These are phyloP conservation scores for Zele albiditarsus DNA, from an alignment of 2,888 invertebrate species.

Conservation along the genomic window DNA sequence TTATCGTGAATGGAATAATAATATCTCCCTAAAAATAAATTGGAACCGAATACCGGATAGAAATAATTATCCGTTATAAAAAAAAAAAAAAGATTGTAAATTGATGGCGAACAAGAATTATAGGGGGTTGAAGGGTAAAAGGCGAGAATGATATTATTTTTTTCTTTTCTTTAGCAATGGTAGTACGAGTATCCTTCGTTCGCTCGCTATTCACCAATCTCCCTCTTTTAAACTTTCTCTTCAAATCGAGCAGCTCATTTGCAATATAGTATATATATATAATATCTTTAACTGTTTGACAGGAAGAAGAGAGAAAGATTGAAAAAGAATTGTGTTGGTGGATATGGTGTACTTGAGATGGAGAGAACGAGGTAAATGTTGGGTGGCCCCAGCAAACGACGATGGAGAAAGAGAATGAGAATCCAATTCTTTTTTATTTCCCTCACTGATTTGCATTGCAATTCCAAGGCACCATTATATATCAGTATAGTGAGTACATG, in stretches of 20 bases:
- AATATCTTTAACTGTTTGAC: conserved; percentile 31
- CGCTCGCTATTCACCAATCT: conserved; percentile 17
- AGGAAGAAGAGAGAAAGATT: conserved; percentile 31
- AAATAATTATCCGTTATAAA: not conserved
- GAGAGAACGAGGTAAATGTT: conserved; percentile 5
- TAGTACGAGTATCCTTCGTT: not conserved
- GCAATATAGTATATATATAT: conserved; percentile 24
- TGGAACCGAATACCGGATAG: too few relatives aligned
- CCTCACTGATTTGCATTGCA: conserved; percentile 20
- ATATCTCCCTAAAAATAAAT: too few relatives aligned
- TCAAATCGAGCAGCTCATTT: conserved; percentile 61
- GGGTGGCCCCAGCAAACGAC: not conserved
- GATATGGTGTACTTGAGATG: not conserved
- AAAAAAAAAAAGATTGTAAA: not conserved
- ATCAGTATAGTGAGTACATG: not conserved
- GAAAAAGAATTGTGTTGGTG: not conserved
- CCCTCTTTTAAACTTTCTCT: conserved; percentile 62
- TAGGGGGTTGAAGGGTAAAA: not conserved
- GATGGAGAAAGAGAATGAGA: not conserved
- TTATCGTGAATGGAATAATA: too few relatives aligned
- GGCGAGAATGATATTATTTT: not conserved
- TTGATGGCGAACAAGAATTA: not conserved
- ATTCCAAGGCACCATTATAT: not conserved
- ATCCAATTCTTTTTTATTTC: conserved; percentile 11
- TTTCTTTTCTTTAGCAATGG: not conserved